These are phyloP conservation scores for Sebastes wilsoni DNA, from an alignment of 2,797 vertebrate genomes.

Conservation along the genomic window DNA sequence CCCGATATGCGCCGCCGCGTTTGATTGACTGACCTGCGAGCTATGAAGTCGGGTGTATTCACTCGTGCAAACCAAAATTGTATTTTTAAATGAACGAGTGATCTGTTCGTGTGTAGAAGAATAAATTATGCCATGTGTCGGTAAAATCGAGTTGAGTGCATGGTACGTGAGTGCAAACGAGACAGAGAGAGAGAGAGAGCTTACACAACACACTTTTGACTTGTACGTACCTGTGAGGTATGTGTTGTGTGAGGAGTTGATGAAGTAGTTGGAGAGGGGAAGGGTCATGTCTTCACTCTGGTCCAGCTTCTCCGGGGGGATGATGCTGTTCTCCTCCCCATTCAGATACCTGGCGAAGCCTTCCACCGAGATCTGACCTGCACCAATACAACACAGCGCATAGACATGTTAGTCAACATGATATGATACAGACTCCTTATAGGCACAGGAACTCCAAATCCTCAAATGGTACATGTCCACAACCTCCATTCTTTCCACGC, in stretches of 20 bases:
- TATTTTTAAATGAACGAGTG: constrained; percentile 46
- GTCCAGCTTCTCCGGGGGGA: constrained; percentile 98
- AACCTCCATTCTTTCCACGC: no score
- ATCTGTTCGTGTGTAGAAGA: constrained; percentile 34
- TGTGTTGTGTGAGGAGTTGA: constrained; percentile 99
- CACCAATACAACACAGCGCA: constrained; percentile 10
- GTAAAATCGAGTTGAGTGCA: constrained; percentile 6
- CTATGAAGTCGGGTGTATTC: constrained; percentile 30
- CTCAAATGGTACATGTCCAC: no score
- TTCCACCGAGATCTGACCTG: constrained; percentile 97
- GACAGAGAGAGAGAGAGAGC: neutral
- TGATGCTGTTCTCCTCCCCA: constrained; percentile 94
- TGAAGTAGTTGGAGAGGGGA: constrained; percentile 97
- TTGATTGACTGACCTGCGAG: constrained; percentile 58
- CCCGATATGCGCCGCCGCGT: constrained; percentile 5
- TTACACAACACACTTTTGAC: neutral
- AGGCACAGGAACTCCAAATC: neutral
- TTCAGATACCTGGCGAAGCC: constrained; percentile 93
- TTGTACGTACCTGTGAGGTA: constrained; percentile 82
- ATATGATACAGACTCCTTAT: neutral
- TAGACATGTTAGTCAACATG: neutral
- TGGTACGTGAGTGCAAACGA: neutral
- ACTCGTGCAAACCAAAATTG: constrained; percentile 27
- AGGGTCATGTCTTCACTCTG: constrained; percentile 98
- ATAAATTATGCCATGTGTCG: constrained; percentile 12